A percentile compares a stretch with the other conserved stretches of the same genome.
These are phyloP conservation scores for Mus pahari DNA, from an alignment of 2,113 vertebrate species.

Conservation along the genomic window DNA sequence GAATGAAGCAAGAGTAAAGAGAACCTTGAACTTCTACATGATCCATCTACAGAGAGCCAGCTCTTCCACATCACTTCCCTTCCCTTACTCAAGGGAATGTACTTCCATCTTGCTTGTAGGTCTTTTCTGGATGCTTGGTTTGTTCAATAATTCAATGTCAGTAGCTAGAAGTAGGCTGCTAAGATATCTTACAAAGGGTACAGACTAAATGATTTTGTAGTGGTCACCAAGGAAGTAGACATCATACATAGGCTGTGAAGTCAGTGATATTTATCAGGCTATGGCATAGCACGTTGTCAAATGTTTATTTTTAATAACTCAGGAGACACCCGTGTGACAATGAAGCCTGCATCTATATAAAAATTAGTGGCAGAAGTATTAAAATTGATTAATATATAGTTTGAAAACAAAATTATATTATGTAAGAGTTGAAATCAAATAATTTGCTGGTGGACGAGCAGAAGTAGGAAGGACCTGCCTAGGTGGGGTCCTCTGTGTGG, in stretches of 20 bases:
- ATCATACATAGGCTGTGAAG: background rate
- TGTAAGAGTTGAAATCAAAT: background rate
- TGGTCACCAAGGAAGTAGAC: background rate
- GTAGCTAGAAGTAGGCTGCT: background rate
- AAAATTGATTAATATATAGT: background rate
- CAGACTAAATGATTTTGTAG: background rate
- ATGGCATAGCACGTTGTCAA: background rate
- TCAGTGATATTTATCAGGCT: background rate
- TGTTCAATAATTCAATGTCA: background rate
- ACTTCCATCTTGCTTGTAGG: background rate
- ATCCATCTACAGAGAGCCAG: background rate
- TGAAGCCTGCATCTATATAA: background rate
- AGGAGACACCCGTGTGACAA: background rate
- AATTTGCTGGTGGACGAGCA: background rate
- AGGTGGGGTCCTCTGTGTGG: background rate
- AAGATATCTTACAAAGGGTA: background rate
- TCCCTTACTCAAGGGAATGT: background rate
- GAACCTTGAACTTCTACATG: background rate
- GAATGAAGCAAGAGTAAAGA: background rate
- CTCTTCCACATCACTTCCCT: no score
- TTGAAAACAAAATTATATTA: background rate
- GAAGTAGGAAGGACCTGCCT: background rate
- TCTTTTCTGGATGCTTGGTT: background rate
- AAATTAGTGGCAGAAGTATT: background rate
- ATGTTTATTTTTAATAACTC: constrained; percentile 10